Conservation (phyloP, 23 tunicate genomes). For the Trididemnum miniatum region DNA sequence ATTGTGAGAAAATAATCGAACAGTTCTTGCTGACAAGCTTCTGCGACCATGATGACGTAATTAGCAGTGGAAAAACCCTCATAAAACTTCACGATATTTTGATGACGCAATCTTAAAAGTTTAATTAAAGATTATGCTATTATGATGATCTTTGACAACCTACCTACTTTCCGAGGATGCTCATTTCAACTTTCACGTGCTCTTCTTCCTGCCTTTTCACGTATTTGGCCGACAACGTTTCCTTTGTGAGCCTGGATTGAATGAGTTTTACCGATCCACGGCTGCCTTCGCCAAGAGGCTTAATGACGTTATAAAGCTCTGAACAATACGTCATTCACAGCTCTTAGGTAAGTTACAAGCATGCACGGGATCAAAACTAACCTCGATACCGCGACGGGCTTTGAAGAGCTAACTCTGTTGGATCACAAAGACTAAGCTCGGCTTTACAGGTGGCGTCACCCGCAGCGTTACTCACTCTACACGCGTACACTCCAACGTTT, state of each 20-base stretch:
- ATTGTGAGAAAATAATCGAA: conserved; percentile 38
- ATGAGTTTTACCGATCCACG: not conserved
- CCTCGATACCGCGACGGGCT: not conserved
- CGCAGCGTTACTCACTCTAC: not conserved
- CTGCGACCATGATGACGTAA: conserved; percentile 39
- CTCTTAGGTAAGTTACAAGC: too few relatives aligned
- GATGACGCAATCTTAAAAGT: conserved; percentile 22
- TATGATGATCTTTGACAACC: too few relatives aligned
- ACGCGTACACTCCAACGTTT: conserved; percentile 44
- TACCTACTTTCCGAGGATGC: not conserved
- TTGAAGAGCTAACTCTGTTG: not conserved
- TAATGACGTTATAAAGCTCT: conserved; percentile 11
- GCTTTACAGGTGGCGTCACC: conserved; percentile 55
- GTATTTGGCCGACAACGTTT: conserved; percentile 14
- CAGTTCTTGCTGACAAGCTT: conserved; percentile 43
- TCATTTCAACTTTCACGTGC: not conserved
- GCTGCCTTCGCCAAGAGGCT: not conserved
- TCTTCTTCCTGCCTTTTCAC: not conserved
- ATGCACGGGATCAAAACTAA: too few relatives aligned
- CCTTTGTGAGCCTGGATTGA: not conserved
- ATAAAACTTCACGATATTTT: conserved; percentile 30
- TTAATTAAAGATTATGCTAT: too few relatives aligned
- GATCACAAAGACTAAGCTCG: not conserved
- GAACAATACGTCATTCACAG: not conserved
- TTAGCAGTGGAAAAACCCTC: conserved; percentile 36